A percentile compares a stretch with the other conserved stretches of the same genome.
phyloP scores from a whole-genome alignment of 2,888 invertebrate genomes.

The Silvanus unidentatus region DNA sequence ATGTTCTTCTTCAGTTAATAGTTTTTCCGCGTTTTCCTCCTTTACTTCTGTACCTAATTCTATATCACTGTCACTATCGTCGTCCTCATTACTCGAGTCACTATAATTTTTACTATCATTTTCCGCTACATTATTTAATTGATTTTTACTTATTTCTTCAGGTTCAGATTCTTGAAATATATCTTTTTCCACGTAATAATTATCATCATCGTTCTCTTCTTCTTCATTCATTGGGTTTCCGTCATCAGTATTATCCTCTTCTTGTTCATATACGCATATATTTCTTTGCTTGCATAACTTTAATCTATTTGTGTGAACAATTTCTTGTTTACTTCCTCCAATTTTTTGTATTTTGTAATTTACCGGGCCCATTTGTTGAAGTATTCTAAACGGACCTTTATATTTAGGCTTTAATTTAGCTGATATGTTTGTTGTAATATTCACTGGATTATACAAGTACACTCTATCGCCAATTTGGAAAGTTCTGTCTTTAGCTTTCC shows the following conservation, averaged over 20 bases:
- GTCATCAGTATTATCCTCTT: neutral
- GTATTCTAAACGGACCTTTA: neutral
- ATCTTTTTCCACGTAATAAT: too few species aligned
- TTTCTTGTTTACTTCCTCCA: conserved; percentile 9
- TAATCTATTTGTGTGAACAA: conserved; percentile 16
- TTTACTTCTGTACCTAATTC: too few species aligned
- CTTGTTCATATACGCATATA: neutral
- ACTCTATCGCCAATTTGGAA: conserved; percentile 9
- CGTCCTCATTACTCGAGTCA: too few species aligned
- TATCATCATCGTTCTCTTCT: too few species aligned
- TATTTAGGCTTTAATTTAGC: neutral
- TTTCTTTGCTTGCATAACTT: neutral
- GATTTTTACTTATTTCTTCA: too few species aligned
- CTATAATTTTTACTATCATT: too few species aligned
- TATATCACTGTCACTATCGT: too few species aligned
- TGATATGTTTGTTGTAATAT: neutral
- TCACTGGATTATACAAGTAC: conserved; percentile 3
- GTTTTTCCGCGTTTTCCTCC: too few species aligned
- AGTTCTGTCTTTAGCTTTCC: neutral
- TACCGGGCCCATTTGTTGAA: conserved; percentile 11
- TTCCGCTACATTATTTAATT: too few species aligned
- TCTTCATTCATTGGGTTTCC: too few species aligned
- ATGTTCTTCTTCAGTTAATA: too few species aligned
- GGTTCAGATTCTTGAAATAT: too few species aligned
- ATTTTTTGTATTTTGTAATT: conserved; percentile 13